Conservation (phyloP, 64 coral and sea anemone genomes). For the Pocillopora verrucosa region DNA sequence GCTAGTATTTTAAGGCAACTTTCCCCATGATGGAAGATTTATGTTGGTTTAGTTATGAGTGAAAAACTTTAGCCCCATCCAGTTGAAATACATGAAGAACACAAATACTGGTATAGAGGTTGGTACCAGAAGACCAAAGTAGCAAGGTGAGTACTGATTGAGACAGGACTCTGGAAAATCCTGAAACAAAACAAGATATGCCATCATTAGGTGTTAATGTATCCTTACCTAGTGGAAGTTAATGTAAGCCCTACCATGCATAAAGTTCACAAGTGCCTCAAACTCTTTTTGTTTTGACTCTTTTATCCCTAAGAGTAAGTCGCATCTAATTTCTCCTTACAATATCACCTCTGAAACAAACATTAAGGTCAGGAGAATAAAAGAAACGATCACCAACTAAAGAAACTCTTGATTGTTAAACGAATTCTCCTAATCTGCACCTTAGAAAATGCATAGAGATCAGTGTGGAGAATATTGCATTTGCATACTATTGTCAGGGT, state of each 20-base stretch:
- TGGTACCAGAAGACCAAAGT: slow-evolving; percentile 90
- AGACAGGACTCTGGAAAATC: slow-evolving; percentile 94
- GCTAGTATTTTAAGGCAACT: background rate
- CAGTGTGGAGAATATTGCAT: no score
- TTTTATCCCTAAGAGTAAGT: no score
- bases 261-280: no score
- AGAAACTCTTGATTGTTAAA: no score
- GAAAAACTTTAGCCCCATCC: slow-evolving; percentile 96
- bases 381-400: no score
- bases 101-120: slow-evolving; percentile 78
- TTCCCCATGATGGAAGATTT: background rate
- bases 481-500: no score
- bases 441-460: no score
- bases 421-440: no score
- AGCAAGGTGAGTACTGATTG: slow-evolving; percentile 73
- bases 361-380: no score
- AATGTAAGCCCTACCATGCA: background rate
- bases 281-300: no score
- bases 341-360: no score
- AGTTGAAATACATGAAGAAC: slow-evolving; percentile 91
- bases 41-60: slow-evolving; percentile 68
- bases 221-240: background rate
- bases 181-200: slow-evolving; percentile 57
- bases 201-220: background rate
- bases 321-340: no score